Evolutionary conservation across 2,888 invertebrate genomes (phyloP), one percentile per base, ranked within the genome.

Genomic region (Hydrotaea diabolus): DNA sequence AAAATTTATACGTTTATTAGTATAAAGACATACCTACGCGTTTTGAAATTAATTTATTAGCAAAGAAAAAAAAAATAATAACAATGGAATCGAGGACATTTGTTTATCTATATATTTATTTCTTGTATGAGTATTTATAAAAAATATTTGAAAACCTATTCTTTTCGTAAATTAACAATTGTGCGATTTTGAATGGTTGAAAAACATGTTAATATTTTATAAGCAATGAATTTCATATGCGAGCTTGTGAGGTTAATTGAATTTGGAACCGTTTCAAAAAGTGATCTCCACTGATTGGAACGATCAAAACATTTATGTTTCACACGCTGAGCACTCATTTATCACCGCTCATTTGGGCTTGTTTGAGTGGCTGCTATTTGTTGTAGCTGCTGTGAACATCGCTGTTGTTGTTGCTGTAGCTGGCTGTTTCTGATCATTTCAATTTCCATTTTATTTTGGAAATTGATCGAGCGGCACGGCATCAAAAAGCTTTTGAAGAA

Each of bases 291-390:
- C 59, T 59, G 59, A 74, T 82, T 74, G 21, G 39, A 77, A 64
- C 55, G 43, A 64, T 76, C 75, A 82, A 72, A 79, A 76, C 72
- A 83, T 83, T 79, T 76, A 66, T 75, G 49, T 57, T 79, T 83
- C 49, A 69, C 83, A 77, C 73, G 76, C 77, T 77, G 57, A 17
- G 66, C 39, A 11, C 69, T 69, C 75, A 76, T 83, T 79, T 73
- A 83, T 79, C 66, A 83, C 66, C 72, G 66, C 36, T 71, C 64
- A 79, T 83, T 72, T 49, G 53, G 8, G 15, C 62, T 31, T 49
- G 39, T 71, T 77, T 19, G 13, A 17, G 17, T n/a, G 0, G 31
- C 31, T n/a, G 62, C 31, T 13, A 31, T 4, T 31, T n/a, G n/a
- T n/a, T n/a, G n/a, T n/a, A n/a, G 31, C 31, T 59, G 13, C 23